A percentile compares a stretch with the other conserved stretches of the same genome.
phyloP scores from a whole-genome alignment of 1,140 invertebrate genomes.

The Neocloeon triangulifer region DNA sequence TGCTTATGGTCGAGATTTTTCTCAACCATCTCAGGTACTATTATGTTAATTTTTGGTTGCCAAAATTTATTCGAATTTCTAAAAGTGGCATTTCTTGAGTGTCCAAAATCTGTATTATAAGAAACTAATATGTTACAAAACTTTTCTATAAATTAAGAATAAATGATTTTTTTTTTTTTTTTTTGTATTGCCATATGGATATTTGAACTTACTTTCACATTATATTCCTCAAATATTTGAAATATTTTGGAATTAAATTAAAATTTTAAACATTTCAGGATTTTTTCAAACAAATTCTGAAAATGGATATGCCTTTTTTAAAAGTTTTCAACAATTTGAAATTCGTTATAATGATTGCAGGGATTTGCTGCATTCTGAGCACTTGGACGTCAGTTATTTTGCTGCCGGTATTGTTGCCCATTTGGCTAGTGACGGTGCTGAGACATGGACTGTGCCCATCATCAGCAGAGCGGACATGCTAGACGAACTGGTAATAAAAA shows the following conservation, averaged over 20 bases:
- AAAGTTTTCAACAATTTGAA: constrained; percentile 1
- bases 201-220: too few relatives aligned
- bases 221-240: constrained; percentile 2
- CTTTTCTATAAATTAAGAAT: too few relatives aligned
- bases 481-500: constrained; percentile 22
- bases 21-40: constrained; percentile 34
- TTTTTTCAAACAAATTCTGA: too few relatives aligned
- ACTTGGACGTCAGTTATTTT: constrained; percentile 66
- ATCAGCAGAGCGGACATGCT: constrained; percentile 26
- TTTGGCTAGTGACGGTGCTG: constrained; percentile 34
- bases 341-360: constrained; percentile 10
- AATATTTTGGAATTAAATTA: constrained; percentile 7
- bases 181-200: too few relatives aligned
- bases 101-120: too few relatives aligned
- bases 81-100: too few relatives aligned
- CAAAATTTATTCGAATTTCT: too few relatives aligned
- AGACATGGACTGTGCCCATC: constrained; percentile 22
- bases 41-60: too few relatives aligned
- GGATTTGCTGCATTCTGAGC: constrained; percentile 32
- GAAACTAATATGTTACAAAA: too few relatives aligned
- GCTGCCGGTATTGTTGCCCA: constrained; percentile 62
- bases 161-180: too few relatives aligned
- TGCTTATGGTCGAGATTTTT: constrained; percentile 38
- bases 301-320: not conserved
- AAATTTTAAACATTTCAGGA: too few relatives aligned